phyloP scores from a whole-genome alignment of 2,797 vertebrate genomes.

The Cyclura pinguis region DNA sequence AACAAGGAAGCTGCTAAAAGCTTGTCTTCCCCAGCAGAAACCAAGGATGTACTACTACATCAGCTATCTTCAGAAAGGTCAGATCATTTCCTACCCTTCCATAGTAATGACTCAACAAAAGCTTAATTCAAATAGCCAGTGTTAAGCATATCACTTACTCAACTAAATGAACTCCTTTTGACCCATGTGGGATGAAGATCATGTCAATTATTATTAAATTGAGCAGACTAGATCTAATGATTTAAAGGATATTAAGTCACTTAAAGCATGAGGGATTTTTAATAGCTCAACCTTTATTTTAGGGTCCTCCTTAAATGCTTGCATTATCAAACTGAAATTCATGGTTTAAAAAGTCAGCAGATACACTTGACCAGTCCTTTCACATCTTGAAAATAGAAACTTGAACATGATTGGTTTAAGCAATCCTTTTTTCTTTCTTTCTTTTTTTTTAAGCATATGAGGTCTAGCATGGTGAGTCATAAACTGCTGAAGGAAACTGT shows the following conservation, averaged over 20 bases:
- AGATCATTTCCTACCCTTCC: neutral
- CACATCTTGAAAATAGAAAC: neutral
- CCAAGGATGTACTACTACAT: neutral
- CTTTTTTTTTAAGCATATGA: neutral
- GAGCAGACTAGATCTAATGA: slow-evolving; percentile 16
- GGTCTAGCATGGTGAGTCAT: neutral
- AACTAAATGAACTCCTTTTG: neutral
- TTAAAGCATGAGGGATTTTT: neutral
- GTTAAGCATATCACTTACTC: slow-evolving; percentile 13
- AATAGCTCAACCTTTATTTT: slow-evolving; percentile 9
- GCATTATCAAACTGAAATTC: neutral
- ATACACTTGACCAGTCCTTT: slow-evolving; percentile 6
- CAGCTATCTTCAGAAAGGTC: neutral
- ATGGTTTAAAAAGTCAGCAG: neutral
- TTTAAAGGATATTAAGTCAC: neutral
- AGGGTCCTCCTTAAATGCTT: neutral
- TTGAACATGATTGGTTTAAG: neutral
- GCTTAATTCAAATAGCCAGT: slow-evolving; percentile 26
- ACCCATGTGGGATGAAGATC: neutral
- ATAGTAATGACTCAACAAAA: slow-evolving; percentile 15
- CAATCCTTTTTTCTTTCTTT: neutral
- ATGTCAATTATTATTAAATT: slow-evolving; percentile 30
- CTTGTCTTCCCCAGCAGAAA: neutral
- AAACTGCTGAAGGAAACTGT: neutral
- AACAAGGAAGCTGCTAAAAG: neutral